Conservation (phyloP, 1,140 invertebrate genomes). For the Vollenhovia emeryi region DNA sequence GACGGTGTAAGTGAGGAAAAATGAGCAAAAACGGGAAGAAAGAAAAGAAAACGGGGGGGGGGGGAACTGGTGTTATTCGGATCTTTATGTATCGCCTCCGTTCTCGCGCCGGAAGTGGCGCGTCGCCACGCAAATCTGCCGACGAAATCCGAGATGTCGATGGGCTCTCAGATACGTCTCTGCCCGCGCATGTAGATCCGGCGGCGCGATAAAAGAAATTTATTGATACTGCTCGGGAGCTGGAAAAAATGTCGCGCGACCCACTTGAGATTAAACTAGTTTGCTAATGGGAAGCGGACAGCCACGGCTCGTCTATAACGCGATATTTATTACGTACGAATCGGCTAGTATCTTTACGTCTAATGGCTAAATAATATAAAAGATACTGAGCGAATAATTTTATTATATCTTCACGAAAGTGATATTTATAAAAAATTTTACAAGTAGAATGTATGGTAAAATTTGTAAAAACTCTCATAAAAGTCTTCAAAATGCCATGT, state of each 20-base stretch:
- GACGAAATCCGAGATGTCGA: slow-evolving; percentile 67
- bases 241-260: slow-evolving; percentile 31
- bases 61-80: slow-evolving; percentile 37
- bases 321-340: background rate
- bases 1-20: slow-evolving; percentile 38
- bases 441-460: too few species aligned
- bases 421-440: too few species aligned
- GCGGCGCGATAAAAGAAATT: slow-evolving; percentile 61
- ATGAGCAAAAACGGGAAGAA: background rate
- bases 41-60: slow-evolving; percentile 19
- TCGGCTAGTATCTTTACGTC: background rate
- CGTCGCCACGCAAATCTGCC: slow-evolving; percentile 17
- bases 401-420: background rate
- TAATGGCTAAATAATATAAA: background rate
- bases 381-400: background rate
- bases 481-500: too few species aligned
- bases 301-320: background rate
- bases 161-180: slow-evolving; percentile 20
- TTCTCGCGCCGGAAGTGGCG: slow-evolving; percentile 61
- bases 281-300: background rate
- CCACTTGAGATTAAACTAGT: slow-evolving; percentile 38
- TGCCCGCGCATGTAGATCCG: slow-evolving; percentile 59
- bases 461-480: too few species aligned
- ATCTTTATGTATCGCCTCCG: background rate
- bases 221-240: slow-evolving; percentile 56